These are phyloP conservation scores for Drymodes brunneopygia DNA, from an alignment of 2,113 vertebrate species.

Conservation along the genomic window DNA sequence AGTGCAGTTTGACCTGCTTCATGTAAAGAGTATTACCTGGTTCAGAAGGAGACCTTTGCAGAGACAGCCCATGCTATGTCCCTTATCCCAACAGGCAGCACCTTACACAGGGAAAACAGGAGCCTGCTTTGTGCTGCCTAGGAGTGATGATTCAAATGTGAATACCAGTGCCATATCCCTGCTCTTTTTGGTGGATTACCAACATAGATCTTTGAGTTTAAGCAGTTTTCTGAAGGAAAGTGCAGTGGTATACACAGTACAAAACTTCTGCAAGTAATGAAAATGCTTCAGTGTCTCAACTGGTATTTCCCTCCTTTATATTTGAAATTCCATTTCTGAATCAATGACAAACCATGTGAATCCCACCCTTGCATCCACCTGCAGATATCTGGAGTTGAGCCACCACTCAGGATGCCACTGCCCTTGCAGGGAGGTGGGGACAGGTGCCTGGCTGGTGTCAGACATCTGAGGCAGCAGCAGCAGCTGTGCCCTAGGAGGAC, in stretches of 20 bases:
- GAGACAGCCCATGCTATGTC: fast-evolving
- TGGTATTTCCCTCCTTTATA: fast-evolving
- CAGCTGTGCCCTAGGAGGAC: not conserved
- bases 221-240: not conserved
- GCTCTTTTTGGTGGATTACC: not conserved
- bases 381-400: not conserved
- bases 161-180: not conserved
- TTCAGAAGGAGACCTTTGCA: not conserved
- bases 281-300: not conserved
- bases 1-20: not conserved
- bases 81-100: not conserved
- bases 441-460: fast-evolving
- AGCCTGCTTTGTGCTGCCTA: not conserved
- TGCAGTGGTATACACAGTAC: not conserved
- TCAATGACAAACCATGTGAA: not conserved
- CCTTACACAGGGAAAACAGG: not conserved
- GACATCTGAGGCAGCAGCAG: not conserved
- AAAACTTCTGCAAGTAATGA: not conserved
- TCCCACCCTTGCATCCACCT: not conserved
- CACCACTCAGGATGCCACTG: not conserved
- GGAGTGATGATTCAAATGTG: fast-evolving
- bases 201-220: not conserved
- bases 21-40: not conserved
- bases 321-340: not conserved
- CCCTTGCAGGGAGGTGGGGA: not conserved